These are phyloP conservation scores for Ondatra zibethicus DNA, from an alignment of 2,113 vertebrate genomes.

Conservation along the genomic window DNA sequence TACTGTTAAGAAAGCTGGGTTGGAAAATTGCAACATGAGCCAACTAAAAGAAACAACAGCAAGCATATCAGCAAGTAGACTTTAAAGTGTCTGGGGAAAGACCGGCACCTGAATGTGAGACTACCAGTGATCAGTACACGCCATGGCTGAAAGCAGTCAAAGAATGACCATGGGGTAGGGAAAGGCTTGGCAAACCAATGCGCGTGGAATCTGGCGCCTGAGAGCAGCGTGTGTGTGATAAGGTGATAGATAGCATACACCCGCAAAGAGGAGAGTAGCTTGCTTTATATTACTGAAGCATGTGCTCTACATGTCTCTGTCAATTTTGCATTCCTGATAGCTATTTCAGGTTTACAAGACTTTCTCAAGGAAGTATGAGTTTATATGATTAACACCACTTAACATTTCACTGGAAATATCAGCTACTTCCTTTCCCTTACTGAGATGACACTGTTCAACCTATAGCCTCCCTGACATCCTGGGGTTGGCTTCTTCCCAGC, in stretches of 20 bases:
- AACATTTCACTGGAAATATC: constrained; percentile 29
- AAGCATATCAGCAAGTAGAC: constrained; percentile 41
- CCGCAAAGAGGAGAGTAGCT: constrained; percentile 21
- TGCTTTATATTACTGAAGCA: constrained; percentile 66
- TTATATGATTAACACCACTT: constrained; percentile 61
- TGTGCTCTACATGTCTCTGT: constrained; percentile 63
- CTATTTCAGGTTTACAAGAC: constrained; percentile 69
- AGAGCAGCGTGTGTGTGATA: constrained; percentile 40
- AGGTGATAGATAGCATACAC: constrained; percentile 58
- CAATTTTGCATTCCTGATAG: constrained; percentile 64
- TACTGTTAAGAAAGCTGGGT: constrained; percentile 53
- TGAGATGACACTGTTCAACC: background rate
- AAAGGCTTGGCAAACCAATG: constrained; percentile 55
- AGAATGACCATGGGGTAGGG: constrained; percentile 39
- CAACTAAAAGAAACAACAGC: constrained; percentile 62
- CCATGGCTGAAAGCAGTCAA: background rate
- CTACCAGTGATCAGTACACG: constrained; percentile 53
- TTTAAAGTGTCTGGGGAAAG: constrained; percentile 49
- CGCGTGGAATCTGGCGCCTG: constrained; percentile 44
- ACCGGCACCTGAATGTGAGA: background rate
- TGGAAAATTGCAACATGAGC: constrained; percentile 71
- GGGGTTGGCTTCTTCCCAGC: background rate
- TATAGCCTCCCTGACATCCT: background rate
- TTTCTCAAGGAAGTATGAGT: constrained; percentile 70
- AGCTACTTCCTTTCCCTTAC: constrained; percentile 3